Percentiles rank a stretch among this genome's conserved stretches.
Evolutionary conservation across 1,140 invertebrate species (phyloP).

Genomic region (Zelostemma sp.): DNA sequence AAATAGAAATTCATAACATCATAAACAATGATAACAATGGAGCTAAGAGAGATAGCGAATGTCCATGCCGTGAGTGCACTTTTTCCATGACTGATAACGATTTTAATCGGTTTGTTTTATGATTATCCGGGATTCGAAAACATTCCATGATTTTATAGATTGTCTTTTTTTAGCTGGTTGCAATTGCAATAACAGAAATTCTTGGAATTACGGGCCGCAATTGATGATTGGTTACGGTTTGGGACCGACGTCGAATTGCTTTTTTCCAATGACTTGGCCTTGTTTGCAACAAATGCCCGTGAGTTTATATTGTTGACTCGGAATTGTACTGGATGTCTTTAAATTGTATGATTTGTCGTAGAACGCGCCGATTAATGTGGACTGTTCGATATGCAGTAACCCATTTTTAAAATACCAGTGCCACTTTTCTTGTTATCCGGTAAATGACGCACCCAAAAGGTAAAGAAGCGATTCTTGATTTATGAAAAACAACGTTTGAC

Average conservation of each 20-base stretch:
- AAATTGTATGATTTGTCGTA: slow-evolving; percentile 6
- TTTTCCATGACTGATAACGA: background rate
- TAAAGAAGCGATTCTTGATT: background rate
- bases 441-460: background rate
- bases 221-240: slow-evolving; percentile 51
- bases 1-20: slow-evolving; percentile 31
- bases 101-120: background rate
- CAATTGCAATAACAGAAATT: slow-evolving; percentile 14
- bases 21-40: slow-evolving; percentile 19
- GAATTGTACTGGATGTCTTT: background rate
- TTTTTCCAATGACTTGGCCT: slow-evolving; percentile 41
- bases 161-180: slow-evolving; percentile 21
- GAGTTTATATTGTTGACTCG: background rate
- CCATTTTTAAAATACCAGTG: slow-evolving; percentile 43
- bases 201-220: slow-evolving; percentile 48
- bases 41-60: background rate
- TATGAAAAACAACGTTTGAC: background rate
- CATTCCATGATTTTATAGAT: background rate
- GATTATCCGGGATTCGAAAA: background rate
- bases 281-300: slow-evolving; percentile 35
- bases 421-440: slow-evolving; percentile 36
- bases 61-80: slow-evolving; percentile 1
- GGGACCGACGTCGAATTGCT: slow-evolving; percentile 33
- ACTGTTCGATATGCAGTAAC: slow-evolving; percentile 53
- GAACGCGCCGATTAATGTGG: slow-evolving; percentile 21